Conservation (phyloP, 2,113 vertebrate genomes). For the Siniperca chuatsi region DNA sequence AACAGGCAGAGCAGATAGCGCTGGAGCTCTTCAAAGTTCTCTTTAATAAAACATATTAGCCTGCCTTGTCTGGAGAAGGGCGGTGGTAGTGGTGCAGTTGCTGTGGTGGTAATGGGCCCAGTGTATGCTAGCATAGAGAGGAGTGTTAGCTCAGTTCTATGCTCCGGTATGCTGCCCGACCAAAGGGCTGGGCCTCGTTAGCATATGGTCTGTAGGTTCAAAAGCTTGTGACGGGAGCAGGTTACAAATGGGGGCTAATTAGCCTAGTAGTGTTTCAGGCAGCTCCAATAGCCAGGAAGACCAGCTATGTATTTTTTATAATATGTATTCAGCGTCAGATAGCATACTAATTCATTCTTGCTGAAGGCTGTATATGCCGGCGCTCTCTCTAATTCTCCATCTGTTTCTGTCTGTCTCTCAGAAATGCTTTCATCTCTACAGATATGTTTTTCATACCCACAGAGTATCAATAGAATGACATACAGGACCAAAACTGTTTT, state of each 20-base stretch:
- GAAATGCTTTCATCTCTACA: conserved; percentile 51
- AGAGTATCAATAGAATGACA: not conserved
- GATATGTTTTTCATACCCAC: conserved; percentile 37
- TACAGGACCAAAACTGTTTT: not conserved
- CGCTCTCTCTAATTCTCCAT: conserved; percentile 41
- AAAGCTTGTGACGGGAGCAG: conserved; percentile 37
- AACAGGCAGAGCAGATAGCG: conserved; percentile 59
- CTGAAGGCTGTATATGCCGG: conserved; percentile 29
- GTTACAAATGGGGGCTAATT: conserved; percentile 73
- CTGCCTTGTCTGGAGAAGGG: conserved; percentile 45
- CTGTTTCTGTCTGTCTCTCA: conserved; percentile 37
- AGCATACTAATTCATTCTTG: conserved; percentile 44
- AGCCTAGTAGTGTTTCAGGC: conserved; percentile 27
- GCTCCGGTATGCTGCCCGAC: not conserved
- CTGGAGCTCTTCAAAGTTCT: conserved; percentile 78
- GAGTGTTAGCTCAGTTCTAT: conserved; percentile 22
- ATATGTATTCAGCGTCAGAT: conserved; percentile 49
- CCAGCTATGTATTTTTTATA: conserved; percentile 51
- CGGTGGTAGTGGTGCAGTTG: conserved; percentile 34
- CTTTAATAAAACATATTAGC: conserved; percentile 83
- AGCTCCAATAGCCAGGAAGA: conserved; percentile 42
- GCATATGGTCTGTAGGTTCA: conserved; percentile 51
- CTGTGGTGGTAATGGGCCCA: conserved; percentile 33
- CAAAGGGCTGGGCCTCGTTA: conserved; percentile 50
- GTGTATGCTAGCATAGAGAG: conserved; percentile 7